Evolutionary conservation across 1,140 invertebrate species (phyloP).

Genomic region (Drusus annulatus): DNA sequence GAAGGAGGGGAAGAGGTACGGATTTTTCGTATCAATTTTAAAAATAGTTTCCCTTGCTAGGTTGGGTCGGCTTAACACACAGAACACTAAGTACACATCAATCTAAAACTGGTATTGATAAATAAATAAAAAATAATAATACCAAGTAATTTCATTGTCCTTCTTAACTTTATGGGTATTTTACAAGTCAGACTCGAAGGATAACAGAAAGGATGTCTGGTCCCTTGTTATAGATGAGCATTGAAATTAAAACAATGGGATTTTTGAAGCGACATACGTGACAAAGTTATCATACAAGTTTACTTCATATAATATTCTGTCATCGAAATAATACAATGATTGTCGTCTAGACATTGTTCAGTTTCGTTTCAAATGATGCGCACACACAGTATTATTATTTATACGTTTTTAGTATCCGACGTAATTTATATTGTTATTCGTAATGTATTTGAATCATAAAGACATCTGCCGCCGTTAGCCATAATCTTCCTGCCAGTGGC

Average conservation of each 20-base stretch:
- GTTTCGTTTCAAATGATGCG: constrained; percentile 12
- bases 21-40: no score
- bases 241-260: constrained; percentile 57
- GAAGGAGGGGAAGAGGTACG: no score
- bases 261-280: constrained; percentile 54
- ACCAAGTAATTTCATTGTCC: no score
- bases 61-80: no score
- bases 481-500: no score
- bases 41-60: no score
- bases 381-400: no score
- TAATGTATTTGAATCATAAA: constrained; percentile 9
- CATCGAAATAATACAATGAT: constrained; percentile 53
- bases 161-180: background rate
- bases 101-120: no score
- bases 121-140: no score
- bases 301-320: constrained; percentile 52
- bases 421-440: constrained; percentile 2
- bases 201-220: constrained; percentile 49
- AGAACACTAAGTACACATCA: no score
- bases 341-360: constrained; percentile 49
- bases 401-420: background rate
- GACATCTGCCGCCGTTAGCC: no score
- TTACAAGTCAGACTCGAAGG: constrained; percentile 34
- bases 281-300: constrained; percentile 36
- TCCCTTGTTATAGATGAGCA: constrained; percentile 55